These are phyloP conservation scores for Trissoscelio sp. DNA, from an alignment of 2,888 invertebrate genomes.

Conservation along the genomic window DNA sequence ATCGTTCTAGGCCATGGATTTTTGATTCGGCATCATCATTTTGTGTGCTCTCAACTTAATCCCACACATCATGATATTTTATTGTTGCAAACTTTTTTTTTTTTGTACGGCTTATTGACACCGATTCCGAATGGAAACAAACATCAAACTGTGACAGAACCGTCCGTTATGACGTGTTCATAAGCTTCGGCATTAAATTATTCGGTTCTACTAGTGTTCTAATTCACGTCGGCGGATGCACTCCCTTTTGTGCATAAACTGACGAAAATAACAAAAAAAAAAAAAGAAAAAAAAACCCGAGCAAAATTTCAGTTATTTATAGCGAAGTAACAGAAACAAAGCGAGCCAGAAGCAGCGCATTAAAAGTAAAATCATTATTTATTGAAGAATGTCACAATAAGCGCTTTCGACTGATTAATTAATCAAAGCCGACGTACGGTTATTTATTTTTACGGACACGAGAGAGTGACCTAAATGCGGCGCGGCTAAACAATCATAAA, in stretches of 20 bases:
- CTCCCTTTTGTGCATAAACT: slow-evolving; percentile 15
- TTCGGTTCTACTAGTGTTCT: slow-evolving; percentile 14
- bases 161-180: slow-evolving; percentile 4
- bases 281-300: not conserved
- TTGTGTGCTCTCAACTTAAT: too few relatives aligned
- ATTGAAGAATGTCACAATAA: slow-evolving; percentile 27
- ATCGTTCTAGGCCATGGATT: slow-evolving; percentile 12
- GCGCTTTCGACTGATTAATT: slow-evolving; percentile 37
- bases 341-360: not conserved
- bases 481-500: slow-evolving; percentile 10
- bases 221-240: slow-evolving; percentile 3
- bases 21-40: too few relatives aligned
- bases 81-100: too few relatives aligned
- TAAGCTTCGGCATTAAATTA: slow-evolving; percentile 36
- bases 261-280: not conserved
- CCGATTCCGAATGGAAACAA: slow-evolving; percentile 31
- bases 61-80: not conserved
- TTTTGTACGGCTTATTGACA: slow-evolving; percentile 29
- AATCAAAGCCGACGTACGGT: slow-evolving; percentile 30
- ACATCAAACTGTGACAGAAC: slow-evolving; percentile 40
- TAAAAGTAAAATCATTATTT: slow-evolving; percentile 45
- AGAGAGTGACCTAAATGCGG: slow-evolving; percentile 36
- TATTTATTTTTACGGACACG: slow-evolving; percentile 25
- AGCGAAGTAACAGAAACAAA: slow-evolving; percentile 18
- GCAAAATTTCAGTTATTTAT: slow-evolving; percentile 25